Evolutionary conservation across 2,113 vertebrate species (phyloP).

Genomic region (Pungitius pungitius): DNA sequence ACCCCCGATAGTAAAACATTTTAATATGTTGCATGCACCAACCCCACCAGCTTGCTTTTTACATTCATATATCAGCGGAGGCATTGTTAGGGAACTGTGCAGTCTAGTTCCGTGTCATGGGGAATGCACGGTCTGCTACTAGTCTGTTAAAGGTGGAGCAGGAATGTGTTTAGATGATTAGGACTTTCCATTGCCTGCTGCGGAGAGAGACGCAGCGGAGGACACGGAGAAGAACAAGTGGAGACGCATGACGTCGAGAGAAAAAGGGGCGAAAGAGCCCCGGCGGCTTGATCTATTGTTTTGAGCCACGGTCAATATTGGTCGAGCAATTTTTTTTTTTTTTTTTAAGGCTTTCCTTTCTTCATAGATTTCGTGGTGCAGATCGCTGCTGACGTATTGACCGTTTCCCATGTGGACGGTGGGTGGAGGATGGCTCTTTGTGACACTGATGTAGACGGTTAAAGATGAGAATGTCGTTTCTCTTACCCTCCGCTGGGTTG

Average conservation of each 20-base stretch:
- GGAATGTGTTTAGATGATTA: conserved; percentile 64
- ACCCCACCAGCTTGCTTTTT: conserved; percentile 46
- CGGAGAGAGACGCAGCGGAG: conserved; percentile 17
- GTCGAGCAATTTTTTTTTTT: conserved; percentile 35
- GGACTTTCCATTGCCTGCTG: conserved; percentile 54
- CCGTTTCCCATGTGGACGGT: conserved; percentile 53
- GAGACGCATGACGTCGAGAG: conserved; percentile 15
- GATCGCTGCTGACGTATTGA: conserved; percentile 48
- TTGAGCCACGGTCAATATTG: conserved; percentile 39
- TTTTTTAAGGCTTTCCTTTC: conserved; percentile 35
- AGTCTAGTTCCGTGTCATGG: conserved; percentile 8
- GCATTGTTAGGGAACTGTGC: conserved; percentile 31
- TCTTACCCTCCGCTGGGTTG: conserved; percentile 30
- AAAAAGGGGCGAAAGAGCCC: conserved; percentile 38
- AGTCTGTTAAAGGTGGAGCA: conserved; percentile 47
- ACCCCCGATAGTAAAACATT: conserved; percentile 37
- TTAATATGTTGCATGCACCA: conserved; percentile 53
- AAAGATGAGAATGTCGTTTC: conserved; percentile 27
- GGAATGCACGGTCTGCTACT: conserved; percentile 31
- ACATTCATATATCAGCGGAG: conserved; percentile 53
- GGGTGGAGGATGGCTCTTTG: conserved; percentile 34
- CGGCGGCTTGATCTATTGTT: conserved; percentile 54
- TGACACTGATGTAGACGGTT: conserved; percentile 30
- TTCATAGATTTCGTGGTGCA: conserved; percentile 61
- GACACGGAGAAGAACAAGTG: conserved; percentile 31